Evolutionary conservation across 1,140 invertebrate species (phyloP), one percentile per base, ranked within the genome.

Genomic region (Anastatus disparis): DNA sequence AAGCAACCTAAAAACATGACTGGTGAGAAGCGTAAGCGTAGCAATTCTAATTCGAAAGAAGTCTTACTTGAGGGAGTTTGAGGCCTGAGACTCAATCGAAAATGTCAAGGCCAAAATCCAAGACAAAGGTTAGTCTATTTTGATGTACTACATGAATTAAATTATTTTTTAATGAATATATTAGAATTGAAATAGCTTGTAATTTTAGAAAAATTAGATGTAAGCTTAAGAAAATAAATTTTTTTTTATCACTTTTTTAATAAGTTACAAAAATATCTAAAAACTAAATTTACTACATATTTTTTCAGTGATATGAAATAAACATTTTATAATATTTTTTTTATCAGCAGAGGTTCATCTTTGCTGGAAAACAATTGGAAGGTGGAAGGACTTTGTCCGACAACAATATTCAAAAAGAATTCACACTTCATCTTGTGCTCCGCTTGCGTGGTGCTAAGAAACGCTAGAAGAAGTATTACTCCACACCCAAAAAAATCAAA

Each of bases 401-500:
- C 81, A 97, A 97, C 83, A 96, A 97, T 81, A 97, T 98, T 79
- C 94, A 97, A 84, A 97, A 97, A 79, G 93, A 95, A 85, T 95
- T 93, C 1, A 96, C 95, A 0, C 89, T 97, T 53, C 96, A 99
- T 85, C 88, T 99, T 76, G 95, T 97, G 65, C 86, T 98, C 17
- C 89, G 96, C 72, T 89, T 99, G 31, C 89, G 95, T 78, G 98
- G 97, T 82, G 98, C 97, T 75, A 99, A 99, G 89, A 99, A 99
- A 86, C 91, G 97, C 75, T 99, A 99, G 96, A 99, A 99, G 97
- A 99, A 99, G 96, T 99, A 99, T 89, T 99, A 99, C 89, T 99
- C 97, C 46, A 99, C 98, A 20, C 98, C 98, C 64, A 99, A 99
- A 86, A 99, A 99, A 89, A 99, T 97, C 84, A 99, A 99, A 88